Percentiles rank a stretch among this genome's conserved stretches.
These are phyloP conservation scores for Tragelaphus scriptus DNA, from an alignment of 2,113 vertebrate genomes.

Conservation along the genomic window DNA sequence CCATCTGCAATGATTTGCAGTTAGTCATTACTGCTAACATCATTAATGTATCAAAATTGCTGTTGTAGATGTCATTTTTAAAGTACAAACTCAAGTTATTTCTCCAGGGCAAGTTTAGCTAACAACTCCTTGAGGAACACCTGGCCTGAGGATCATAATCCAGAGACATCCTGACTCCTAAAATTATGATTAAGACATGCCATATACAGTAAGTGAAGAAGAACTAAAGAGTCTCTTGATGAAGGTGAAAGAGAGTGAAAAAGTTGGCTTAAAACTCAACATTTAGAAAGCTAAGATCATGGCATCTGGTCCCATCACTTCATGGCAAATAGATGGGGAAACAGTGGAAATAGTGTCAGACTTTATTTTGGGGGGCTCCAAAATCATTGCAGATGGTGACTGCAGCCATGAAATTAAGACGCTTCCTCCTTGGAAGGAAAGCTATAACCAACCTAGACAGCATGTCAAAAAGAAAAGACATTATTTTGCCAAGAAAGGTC, in stretches of 20 bases:
- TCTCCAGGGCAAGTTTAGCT: not conserved
- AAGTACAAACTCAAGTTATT: not conserved
- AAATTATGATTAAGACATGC: too few species aligned
- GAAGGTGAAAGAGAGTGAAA: not conserved
- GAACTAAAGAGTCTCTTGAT: not conserved
- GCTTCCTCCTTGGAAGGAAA: too few species aligned
- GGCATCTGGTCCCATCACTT: not conserved
- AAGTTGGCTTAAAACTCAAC: not conserved
- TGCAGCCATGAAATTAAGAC: not conserved
- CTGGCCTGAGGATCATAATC: not conserved
- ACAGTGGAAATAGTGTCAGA: not conserved
- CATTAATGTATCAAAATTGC: not conserved
- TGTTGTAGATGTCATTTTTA: not conserved
- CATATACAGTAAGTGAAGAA: not conserved
- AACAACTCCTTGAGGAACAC: not conserved
- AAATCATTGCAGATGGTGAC: not conserved
- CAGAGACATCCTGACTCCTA: too few species aligned
- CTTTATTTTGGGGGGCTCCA: not conserved
- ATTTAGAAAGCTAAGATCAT: not conserved
- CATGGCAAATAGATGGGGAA: not conserved
- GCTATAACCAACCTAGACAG: too few species aligned
- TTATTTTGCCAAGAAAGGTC: not conserved
- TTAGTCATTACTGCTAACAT: not conserved
- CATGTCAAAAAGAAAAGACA: not conserved
- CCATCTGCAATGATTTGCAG: too few species aligned